These are phyloP conservation scores for Cuniculus paca DNA, from an alignment of 2,797 vertebrate genomes.

Conservation along the genomic window DNA sequence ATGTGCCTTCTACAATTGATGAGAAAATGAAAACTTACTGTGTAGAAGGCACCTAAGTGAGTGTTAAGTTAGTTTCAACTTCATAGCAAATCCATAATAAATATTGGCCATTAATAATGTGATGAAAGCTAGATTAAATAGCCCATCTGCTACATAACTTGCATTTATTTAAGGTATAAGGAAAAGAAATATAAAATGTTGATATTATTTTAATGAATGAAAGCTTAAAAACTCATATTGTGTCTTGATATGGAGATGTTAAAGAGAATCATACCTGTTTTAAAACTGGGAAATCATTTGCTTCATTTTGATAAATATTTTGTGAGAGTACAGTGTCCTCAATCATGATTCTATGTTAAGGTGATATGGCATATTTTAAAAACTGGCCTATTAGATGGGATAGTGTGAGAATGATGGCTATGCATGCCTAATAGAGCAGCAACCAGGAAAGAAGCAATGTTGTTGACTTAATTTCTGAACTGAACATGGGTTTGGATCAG, in stretches of 20 bases:
- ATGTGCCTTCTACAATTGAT: not conserved
- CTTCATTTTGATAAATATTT: constrained; percentile 18
- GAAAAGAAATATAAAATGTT: not conserved
- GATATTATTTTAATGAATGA: not conserved
- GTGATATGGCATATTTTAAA: not conserved
- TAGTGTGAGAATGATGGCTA: not conserved
- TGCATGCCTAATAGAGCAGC: not conserved
- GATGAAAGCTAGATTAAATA: constrained; percentile 13
- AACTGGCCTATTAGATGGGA: not conserved
- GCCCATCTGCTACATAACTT: not conserved
- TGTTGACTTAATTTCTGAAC: not conserved
- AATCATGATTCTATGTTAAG: not conserved
- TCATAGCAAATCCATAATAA: constrained; percentile 2
- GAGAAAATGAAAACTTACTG: not conserved
- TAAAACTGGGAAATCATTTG: not conserved
- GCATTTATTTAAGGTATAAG: not conserved
- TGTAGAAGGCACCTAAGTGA: not conserved
- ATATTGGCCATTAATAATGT: not conserved
- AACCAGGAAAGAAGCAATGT: not conserved
- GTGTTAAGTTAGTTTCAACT: not conserved
- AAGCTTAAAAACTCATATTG: not conserved
- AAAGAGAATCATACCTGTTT: not conserved
- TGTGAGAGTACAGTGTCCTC: not conserved
- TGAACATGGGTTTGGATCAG: not conserved
- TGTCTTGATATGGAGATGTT: constrained; percentile 39